These are phyloP conservation scores for Numida meleagris DNA, from an alignment of 2,113 vertebrate species.

Conservation along the genomic window DNA sequence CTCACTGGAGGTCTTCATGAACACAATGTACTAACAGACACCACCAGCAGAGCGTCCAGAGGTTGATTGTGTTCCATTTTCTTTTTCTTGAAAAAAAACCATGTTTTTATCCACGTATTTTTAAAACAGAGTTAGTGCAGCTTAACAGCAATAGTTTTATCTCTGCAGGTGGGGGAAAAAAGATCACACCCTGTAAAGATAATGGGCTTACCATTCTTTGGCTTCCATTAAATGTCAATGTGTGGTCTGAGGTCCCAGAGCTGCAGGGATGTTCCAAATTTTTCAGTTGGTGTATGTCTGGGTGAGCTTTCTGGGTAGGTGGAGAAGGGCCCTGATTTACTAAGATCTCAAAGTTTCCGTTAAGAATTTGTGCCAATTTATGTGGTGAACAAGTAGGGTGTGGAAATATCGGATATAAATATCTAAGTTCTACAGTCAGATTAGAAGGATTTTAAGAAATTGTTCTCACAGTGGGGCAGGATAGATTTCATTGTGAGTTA, in stretches of 20 bases:
- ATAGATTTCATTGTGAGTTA: background rate
- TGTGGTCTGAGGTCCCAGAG: conserved; percentile 57
- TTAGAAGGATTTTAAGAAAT: background rate
- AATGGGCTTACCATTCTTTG: conserved; percentile 43
- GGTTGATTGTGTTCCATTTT: conserved; percentile 7
- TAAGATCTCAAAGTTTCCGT: background rate
- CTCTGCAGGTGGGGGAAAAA: conserved; percentile 53
- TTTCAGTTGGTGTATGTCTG: background rate
- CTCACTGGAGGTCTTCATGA: background rate
- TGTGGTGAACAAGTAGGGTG: background rate
- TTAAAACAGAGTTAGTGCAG: background rate
- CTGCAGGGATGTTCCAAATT: conserved; percentile 35
- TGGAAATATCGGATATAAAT: background rate
- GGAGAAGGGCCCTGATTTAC: background rate
- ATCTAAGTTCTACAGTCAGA: background rate
- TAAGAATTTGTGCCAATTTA: background rate
- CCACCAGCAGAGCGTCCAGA: background rate
- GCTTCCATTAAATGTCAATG: background rate
- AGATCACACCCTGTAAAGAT: conserved; percentile 50
- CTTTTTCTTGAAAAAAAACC: background rate
- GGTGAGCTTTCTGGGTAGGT: background rate
- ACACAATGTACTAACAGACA: background rate
- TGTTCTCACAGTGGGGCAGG: background rate
- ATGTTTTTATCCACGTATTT: background rate
- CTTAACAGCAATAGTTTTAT: conserved; percentile 12